Conservation (phyloP, 1,140 invertebrate species). For the Pristionchus pacificus region DNA sequence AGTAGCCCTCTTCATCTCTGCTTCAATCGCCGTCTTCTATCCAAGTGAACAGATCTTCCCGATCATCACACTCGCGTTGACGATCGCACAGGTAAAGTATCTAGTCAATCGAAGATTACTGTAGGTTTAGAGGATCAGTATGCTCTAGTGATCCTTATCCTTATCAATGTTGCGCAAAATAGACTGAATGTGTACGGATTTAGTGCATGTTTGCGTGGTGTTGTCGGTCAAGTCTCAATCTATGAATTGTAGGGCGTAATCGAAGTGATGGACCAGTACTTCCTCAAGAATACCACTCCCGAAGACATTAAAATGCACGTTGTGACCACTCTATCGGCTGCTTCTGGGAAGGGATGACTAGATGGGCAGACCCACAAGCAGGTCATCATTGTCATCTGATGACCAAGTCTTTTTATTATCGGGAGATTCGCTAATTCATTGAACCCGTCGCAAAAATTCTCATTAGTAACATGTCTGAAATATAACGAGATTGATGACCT, state of each 20-base stretch:
- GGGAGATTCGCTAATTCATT: too few relatives aligned
- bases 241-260: constrained; percentile 23
- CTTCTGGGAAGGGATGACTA: neutral
- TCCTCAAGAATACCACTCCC: constrained; percentile 24
- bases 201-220: neutral
- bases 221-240: neutral
- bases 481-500: too few relatives aligned
- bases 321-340: constrained; percentile 12
- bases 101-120: neutral
- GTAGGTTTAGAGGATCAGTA: neutral
- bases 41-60: constrained; percentile 22
- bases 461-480: too few relatives aligned
- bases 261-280: constrained; percentile 31
- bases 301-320: constrained; percentile 28
- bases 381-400: too few relatives aligned
- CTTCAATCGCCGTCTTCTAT: constrained; percentile 28
- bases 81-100: constrained; percentile 24
- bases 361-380: too few relatives aligned
- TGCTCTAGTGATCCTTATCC: neutral
- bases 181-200: neutral
- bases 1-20: constrained; percentile 26
- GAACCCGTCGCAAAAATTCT: too few relatives aligned
- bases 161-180: neutral
- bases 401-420: too few relatives aligned
- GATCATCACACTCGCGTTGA: constrained; percentile 27